Conservation (phyloP, 2,888 invertebrate genomes). For the Euzophera pinguis region DNA sequence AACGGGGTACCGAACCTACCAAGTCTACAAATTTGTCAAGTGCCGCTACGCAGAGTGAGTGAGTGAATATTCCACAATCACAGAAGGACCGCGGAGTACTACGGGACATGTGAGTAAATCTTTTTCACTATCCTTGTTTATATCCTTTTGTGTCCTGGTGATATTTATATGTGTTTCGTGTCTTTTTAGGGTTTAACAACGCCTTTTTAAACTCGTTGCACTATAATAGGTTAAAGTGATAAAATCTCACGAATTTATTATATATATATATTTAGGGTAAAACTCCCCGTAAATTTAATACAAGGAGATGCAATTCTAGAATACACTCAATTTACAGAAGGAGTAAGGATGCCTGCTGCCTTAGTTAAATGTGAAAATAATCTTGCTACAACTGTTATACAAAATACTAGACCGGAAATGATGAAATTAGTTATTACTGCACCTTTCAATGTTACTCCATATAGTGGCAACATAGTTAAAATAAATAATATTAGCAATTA, state of each 20-base stretch:
- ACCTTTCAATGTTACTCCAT: neutral
- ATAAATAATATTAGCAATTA: neutral
- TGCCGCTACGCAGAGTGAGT: neutral
- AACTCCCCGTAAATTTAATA: conserved; percentile 8
- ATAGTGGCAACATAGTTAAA: neutral
- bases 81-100: conserved; percentile 14
- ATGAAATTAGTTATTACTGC: neutral
- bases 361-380: conserved; percentile 40
- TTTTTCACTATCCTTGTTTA: conserved; percentile 14
- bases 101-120: conserved; percentile 16
- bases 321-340: conserved; percentile 4
- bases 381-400: conserved; percentile 71
- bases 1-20: neutral
- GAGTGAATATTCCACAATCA: neutral
- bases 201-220: neutral
- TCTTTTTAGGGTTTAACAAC: conserved; percentile 1
- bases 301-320: conserved; percentile 10
- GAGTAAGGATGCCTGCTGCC: conserved; percentile 13
- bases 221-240: neutral
- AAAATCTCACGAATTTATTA: neutral
- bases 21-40: neutral
- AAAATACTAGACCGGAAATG: conserved; percentile 42
- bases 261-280: neutral
- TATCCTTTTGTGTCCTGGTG: conserved; percentile 6
- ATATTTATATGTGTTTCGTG: conserved; percentile 2